phyloP scores from a whole-genome alignment of 2,113 vertebrate species.

The Eulemur rufifrons region DNA sequence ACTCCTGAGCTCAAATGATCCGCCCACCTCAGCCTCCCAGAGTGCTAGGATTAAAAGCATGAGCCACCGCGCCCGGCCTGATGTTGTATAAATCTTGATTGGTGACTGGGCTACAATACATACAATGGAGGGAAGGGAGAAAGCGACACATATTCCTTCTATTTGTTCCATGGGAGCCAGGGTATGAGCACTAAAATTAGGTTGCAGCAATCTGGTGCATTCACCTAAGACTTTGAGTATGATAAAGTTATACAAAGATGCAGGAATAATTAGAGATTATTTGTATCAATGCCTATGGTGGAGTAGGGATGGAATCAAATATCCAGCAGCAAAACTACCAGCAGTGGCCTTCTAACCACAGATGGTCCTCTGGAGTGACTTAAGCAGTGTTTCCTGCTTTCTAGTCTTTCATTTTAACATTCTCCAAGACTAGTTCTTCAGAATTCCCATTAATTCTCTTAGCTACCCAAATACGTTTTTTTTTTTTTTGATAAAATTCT shows the following conservation, averaged over 20 bases:
- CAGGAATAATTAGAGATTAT: not conserved
- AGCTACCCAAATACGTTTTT: not conserved
- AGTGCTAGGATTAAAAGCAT: too few relatives aligned
- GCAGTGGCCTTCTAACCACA: not conserved
- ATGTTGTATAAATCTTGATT: not conserved
- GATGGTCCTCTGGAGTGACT: not conserved
- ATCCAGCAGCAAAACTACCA: not conserved
- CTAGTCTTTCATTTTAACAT: not conserved
- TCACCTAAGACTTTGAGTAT: not conserved
- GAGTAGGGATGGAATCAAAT: not conserved
- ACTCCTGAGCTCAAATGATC: too few relatives aligned
- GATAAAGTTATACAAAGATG: not conserved
- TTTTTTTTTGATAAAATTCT: not conserved
- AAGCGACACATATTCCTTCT: not conserved
- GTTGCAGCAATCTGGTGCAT: not conserved
- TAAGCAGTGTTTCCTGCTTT: not conserved
- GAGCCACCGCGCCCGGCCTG: too few relatives aligned
- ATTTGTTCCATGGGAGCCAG: not conserved
- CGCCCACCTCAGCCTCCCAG: too few relatives aligned
- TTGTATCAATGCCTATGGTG: not conserved
- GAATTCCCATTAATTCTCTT: not conserved
- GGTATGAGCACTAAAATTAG: not conserved
- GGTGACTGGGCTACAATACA: not conserved
- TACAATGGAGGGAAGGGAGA: fast-evolving
- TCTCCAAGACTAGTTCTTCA: not conserved